phyloP scores from a whole-genome alignment of 1,140 invertebrate species.

The Vanessa tameamea region DNA sequence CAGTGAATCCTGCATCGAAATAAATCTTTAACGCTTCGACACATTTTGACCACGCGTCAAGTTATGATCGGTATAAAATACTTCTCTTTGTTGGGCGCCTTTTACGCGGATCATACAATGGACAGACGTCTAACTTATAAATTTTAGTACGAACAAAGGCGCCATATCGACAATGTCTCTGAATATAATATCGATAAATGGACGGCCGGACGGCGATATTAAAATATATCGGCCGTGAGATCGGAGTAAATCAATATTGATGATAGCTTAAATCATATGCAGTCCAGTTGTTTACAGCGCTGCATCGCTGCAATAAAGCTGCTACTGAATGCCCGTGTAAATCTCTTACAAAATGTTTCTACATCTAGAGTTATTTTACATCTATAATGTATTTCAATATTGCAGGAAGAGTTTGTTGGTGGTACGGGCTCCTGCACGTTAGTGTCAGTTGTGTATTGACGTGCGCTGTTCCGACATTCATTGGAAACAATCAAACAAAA shows the following conservation, averaged over 20 bases:
- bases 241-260: constrained; percentile 72
- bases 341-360: constrained; percentile 22
- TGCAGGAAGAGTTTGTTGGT: constrained; percentile 31
- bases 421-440: constrained; percentile 23
- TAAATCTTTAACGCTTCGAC: constrained; percentile 77
- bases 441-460: constrained; percentile 31
- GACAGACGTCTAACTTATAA: constrained; percentile 75
- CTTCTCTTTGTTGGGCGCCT: constrained; percentile 63
- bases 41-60: constrained; percentile 77
- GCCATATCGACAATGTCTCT: constrained; percentile 72
- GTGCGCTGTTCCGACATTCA: constrained; percentile 33
- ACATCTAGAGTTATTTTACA: constrained; percentile 25
- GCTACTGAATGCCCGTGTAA: constrained; percentile 47
- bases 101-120: constrained; percentile 62
- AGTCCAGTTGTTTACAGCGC: constrained; percentile 45
- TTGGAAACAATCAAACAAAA: constrained; percentile 51
- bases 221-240: constrained; percentile 72
- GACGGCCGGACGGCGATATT: constrained; percentile 64
- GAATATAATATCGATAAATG: constrained; percentile 69
- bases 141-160: constrained; percentile 78
- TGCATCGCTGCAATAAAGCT: constrained; percentile 34
- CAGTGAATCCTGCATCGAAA: constrained; percentile 42
- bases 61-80: constrained; percentile 74
- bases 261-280: constrained; percentile 67
- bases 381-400: constrained; percentile 11